Conservation (phyloP, 1,140 invertebrate species). For the Cotesia typhae region DNA sequence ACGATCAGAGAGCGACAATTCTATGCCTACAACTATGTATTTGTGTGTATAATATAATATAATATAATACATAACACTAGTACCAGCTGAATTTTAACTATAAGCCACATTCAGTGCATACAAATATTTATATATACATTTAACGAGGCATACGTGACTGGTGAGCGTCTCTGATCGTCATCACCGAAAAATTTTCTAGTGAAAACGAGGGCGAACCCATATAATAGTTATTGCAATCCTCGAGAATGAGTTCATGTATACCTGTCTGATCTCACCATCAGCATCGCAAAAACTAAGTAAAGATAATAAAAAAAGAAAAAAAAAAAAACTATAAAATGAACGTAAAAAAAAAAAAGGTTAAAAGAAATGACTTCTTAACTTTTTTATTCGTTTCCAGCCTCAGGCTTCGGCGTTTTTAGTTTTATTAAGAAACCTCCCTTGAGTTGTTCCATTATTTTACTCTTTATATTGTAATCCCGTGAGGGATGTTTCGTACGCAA, state of each 20-base stretch:
- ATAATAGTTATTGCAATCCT: not conserved
- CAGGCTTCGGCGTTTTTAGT: no score
- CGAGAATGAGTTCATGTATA: constrained; percentile 6
- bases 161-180: constrained; percentile 2
- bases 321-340: not conserved
- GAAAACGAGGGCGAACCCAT: constrained; percentile 21
- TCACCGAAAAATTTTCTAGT: constrained; percentile 24
- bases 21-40: not conserved
- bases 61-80: no score
- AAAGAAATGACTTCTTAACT: no score
- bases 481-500: constrained; percentile 1
- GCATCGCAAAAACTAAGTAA: not conserved
- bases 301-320: not conserved
- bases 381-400: no score
- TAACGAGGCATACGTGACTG: constrained; percentile 4
- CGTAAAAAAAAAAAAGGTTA: no score
- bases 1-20: constrained; percentile 7
- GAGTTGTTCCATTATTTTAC: constrained; percentile 1
- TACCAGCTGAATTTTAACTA: no score
- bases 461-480: constrained; percentile 3
- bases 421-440: no score
- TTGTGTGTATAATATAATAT: no score
- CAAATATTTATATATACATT: not conserved
- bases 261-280: not conserved
- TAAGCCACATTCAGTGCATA: no score